Conservation (phyloP, 1,140 invertebrate species). For the Panagrolaimus sp. region DNA sequence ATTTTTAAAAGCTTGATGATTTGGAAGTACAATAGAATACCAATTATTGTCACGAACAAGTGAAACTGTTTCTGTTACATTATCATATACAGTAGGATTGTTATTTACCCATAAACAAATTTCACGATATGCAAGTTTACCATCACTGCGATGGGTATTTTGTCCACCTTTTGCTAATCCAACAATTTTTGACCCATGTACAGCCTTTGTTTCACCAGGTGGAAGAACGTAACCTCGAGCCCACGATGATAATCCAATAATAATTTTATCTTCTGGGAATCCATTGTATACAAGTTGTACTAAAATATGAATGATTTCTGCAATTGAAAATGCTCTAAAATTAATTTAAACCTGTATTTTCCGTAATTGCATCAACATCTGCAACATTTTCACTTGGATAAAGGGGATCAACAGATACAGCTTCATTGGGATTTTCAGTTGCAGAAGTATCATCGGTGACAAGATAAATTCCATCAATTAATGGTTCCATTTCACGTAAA, state of each 20-base stretch:
- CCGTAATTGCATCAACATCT: neutral
- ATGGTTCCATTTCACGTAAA: neutral
- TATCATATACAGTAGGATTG: neutral
- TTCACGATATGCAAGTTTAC: neutral
- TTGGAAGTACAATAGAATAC: neutral
- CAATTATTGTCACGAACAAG: neutral
- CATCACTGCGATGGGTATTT: neutral
- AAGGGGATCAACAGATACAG: neutral
- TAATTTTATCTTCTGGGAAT: neutral
- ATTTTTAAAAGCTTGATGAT: neutral
- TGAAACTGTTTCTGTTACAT: neutral
- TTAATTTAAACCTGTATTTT: neutral
- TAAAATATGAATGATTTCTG: too few species aligned
- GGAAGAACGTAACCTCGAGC: neutral
- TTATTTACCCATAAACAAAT: neutral
- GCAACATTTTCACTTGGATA: neutral
- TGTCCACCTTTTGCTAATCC: neutral
- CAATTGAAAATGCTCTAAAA: too few species aligned
- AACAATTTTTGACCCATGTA: neutral
- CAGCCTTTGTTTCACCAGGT: too few species aligned
- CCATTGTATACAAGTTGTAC: neutral
- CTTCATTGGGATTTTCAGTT: neutral
- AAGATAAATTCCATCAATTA: neutral
- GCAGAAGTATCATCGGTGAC: neutral
- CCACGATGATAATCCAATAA: slow-evolving; percentile 1